A percentile compares a stretch with the other conserved stretches of the same genome.
phyloP scores from a whole-genome alignment of 2,113 vertebrate species.

The Tragelaphus buxtoni region DNA sequence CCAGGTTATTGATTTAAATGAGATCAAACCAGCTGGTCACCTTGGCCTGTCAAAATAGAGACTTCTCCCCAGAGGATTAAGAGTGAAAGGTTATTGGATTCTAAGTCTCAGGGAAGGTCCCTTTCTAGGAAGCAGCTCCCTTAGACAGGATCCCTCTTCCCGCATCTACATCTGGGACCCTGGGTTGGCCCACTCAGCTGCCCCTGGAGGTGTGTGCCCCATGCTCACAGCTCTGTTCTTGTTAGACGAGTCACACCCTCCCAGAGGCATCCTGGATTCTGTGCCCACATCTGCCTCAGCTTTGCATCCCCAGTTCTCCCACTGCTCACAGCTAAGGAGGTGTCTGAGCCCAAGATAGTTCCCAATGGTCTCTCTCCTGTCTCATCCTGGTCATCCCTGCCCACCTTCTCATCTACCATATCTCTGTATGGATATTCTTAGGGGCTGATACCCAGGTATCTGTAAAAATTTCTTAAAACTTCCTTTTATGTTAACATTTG shows the following conservation, averaged over 20 bases:
- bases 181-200: neutral
- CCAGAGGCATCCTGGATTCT: neutral
- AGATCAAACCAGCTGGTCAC: neutral
- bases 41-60: no score
- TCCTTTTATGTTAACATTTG: neutral
- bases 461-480: neutral
- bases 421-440: neutral
- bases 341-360: neutral
- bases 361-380: neutral
- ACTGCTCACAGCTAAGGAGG: neutral
- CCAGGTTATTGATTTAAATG: neutral
- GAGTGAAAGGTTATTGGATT: neutral
- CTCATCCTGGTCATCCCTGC: neutral
- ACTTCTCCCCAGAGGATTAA: neutral
- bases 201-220: neutral
- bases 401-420: neutral
- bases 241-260: no score
- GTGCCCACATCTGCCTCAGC: fast-evolving
- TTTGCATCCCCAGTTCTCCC: fast-evolving
- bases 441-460: neutral
- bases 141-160: neutral
- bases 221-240: neutral
- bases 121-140: no score
- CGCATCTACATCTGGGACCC: neutral
- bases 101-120: neutral